These are phyloP conservation scores for Anastatus disparis DNA, from an alignment of 1,140 invertebrate genomes.

Conservation along the genomic window DNA sequence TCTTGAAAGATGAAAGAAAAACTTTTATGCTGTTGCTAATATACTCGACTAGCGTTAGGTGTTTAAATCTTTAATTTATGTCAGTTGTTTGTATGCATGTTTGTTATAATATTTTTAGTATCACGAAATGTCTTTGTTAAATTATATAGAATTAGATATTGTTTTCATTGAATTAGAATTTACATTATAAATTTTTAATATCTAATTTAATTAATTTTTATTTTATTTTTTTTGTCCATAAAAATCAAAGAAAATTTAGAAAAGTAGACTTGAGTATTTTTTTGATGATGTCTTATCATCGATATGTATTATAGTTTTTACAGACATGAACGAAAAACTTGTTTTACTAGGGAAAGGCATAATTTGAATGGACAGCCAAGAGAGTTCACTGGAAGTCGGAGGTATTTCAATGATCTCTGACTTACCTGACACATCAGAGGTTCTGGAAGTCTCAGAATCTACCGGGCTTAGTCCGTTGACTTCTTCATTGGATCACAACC, in stretches of 20 bases:
- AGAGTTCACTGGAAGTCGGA: conserved; percentile 55
- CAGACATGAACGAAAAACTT: conserved; percentile 11
- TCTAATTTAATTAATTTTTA: background rate
- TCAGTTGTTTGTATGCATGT: no score
- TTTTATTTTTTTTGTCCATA: background rate
- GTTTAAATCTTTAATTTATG: no score
- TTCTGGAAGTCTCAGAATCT: conserved; percentile 60
- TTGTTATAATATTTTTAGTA: no score
- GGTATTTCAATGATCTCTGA: conserved; percentile 61
- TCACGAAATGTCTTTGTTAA: no score
- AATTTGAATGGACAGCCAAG: conserved; percentile 63
- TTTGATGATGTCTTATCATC: background rate
- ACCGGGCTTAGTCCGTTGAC: conserved; percentile 62
- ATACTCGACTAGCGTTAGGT: no score
- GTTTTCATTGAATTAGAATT: no score
- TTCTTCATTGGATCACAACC: conserved; percentile 59
- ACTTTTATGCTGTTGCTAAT: no score
- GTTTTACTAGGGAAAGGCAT: conserved; percentile 36
- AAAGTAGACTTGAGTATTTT: background rate
- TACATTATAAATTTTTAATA: background rate
- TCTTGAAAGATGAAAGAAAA: no score
- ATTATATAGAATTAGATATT: no score
- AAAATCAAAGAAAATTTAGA: background rate
- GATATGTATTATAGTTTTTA: conserved; percentile 15
- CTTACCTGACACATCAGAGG: conserved; percentile 53